Evolutionary conservation across 1,140 invertebrate species (phyloP).

Genomic region (Cephus cinctus): DNA sequence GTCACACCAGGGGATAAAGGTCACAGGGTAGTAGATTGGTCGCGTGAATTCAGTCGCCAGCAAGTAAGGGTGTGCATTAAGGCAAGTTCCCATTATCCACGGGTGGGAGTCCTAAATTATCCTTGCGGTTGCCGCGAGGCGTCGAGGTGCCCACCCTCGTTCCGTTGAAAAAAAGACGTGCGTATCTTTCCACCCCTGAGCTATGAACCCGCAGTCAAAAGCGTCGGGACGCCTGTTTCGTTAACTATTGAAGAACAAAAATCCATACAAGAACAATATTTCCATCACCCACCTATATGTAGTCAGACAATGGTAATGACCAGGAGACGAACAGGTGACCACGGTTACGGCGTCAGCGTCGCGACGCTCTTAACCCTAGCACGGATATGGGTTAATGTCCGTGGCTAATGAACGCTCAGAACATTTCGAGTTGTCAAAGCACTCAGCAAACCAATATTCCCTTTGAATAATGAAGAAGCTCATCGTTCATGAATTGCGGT

Average conservation of each 20-base stretch:
- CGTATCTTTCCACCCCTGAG: conserved; percentile 20
- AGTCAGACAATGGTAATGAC: too few relatives aligned
- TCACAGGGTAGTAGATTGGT: too few relatives aligned
- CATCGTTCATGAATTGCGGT: conserved; percentile 1
- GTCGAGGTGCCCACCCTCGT: conserved; percentile 31
- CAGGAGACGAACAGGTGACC: too few relatives aligned
- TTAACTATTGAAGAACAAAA: too few relatives aligned
- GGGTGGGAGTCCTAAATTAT: conserved; percentile 55
- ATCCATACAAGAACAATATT: too few relatives aligned
- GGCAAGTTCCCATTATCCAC: conserved; percentile 53
- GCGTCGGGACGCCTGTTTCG: too few relatives aligned
- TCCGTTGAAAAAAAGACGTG: conserved; percentile 52
- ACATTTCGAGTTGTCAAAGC: neutral
- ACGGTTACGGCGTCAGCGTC: neutral
- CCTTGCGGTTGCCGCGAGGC: conserved; percentile 32
- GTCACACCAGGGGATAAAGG: too few relatives aligned
- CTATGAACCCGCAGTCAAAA: neutral
- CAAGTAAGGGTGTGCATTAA: conserved; percentile 54
- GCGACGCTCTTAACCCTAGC: neutral
- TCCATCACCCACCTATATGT: too few relatives aligned
- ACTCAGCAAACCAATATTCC: neutral
- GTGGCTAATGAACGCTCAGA: neutral
- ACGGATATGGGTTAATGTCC: neutral
- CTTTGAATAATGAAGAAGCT: neutral
- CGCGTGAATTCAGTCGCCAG: too few relatives aligned